Evolutionary conservation across 2,113 vertebrate species (phyloP).

Genomic region (Athene noctua): DNA sequence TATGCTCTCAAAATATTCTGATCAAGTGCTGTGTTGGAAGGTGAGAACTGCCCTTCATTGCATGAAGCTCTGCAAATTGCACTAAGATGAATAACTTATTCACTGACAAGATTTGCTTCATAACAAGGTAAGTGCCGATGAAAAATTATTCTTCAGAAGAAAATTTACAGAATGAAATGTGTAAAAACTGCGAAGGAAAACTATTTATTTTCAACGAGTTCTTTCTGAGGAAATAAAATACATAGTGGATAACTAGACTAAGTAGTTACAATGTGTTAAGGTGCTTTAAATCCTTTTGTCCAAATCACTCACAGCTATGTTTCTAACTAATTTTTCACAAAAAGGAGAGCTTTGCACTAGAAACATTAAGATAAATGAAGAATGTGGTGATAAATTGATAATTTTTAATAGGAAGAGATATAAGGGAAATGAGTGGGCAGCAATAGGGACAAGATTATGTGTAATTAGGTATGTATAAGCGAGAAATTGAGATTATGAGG

Average conservation of each 20-base stretch:
- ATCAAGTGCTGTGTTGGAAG: neutral
- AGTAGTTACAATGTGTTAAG: neutral
- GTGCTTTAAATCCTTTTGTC: neutral
- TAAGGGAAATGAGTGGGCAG: accelerated
- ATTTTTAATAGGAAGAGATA: neutral
- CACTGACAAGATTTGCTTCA: neutral
- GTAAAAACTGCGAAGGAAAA: neutral
- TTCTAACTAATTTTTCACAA: neutral
- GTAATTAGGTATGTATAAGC: neutral
- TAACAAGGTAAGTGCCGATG: neutral
- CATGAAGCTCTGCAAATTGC: neutral
- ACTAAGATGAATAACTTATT: neutral
- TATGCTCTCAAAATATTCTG: neutral
- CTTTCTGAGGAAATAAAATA: neutral
- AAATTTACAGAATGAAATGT: neutral
- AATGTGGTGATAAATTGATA: neutral
- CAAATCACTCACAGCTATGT: neutral
- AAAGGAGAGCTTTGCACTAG: neutral
- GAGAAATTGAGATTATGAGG: neutral
- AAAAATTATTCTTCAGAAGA: neutral
- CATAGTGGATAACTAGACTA: neutral
- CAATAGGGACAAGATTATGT: neutral
- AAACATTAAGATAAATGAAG: neutral
- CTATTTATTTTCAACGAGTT: neutral
- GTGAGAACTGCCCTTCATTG: neutral